Conservation (phyloP, 2,888 invertebrate species). For the Hirtodrosophila alboralis region DNA sequence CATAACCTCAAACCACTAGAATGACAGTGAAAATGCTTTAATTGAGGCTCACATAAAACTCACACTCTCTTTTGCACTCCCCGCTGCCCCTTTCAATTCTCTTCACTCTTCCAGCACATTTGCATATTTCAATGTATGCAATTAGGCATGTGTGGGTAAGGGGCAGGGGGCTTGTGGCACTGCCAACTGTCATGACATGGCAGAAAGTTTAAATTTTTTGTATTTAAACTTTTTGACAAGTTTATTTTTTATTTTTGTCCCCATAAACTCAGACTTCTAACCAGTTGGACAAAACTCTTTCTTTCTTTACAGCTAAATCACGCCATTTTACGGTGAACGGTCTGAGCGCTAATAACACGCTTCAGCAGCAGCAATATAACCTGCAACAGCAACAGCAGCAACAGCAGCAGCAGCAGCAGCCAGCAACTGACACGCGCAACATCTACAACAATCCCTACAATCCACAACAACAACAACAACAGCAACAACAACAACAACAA, state of each 20-base stretch:
- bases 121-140: constrained; percentile 81
- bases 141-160: constrained; percentile 55
- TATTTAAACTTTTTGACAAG: constrained; percentile 36
- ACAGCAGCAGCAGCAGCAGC: constrained; percentile 79
- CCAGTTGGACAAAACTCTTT: too few species aligned
- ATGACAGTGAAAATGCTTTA: constrained; percentile 75
- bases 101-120: constrained; percentile 50
- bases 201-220: constrained; percentile 48
- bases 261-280: too few species aligned
- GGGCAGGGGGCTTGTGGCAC: constrained; percentile 2
- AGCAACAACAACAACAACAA: constrained; percentile 65
- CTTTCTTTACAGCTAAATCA: constrained; percentile 87
- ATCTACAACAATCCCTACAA: constrained; percentile 85
- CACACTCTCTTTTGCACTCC: neutral
- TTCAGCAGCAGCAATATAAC: constrained; percentile 85
- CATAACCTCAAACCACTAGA: constrained; percentile 64
- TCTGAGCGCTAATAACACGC: constrained; percentile 84
- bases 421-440: constrained; percentile 86
- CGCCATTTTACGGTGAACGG: constrained; percentile 89
- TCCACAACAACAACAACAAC: constrained; percentile 81
- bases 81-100: neutral
- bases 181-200: constrained; percentile 55
- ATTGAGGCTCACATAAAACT: constrained; percentile 65
- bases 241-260: constrained; percentile 13
- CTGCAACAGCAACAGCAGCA: constrained; percentile 82